Conservation (phyloP, 1,140 invertebrate genomes). For the Aradophagus sp. region DNA sequence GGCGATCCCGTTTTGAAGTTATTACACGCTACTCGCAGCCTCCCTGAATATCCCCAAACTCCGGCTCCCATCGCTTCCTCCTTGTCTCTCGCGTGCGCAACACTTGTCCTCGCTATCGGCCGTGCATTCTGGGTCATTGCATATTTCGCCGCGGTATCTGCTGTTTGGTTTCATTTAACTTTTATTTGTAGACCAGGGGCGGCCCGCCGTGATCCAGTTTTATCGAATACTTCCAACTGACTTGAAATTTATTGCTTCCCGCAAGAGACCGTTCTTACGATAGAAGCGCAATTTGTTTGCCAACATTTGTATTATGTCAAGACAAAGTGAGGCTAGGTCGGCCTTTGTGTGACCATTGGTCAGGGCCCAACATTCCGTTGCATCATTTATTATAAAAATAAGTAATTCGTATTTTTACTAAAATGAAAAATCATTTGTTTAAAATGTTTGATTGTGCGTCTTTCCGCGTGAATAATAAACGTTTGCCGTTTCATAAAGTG, state of each 20-base stretch:
- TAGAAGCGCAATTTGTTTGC: too few species aligned
- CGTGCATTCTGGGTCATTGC: conserved; percentile 39
- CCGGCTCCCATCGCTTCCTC: conserved; percentile 21
- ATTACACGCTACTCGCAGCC: conserved; percentile 60
- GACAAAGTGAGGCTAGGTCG: too few species aligned
- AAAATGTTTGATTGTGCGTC: too few species aligned
- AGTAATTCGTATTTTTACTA: too few species aligned
- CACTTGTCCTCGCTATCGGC: conserved; percentile 20
- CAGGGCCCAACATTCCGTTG: too few species aligned
- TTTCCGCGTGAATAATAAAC: conserved; percentile 49
- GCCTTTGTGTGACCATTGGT: too few species aligned
- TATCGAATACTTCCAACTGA: conserved; percentile 10
- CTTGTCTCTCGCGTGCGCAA: conserved; percentile 9
- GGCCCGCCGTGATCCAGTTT: conserved; percentile 15
- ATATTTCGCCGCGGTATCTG: conserved; percentile 24
- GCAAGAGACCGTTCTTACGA: not conserved
- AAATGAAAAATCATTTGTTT: too few species aligned
- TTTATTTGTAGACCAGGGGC: conserved; percentile 12
- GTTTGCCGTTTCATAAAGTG: conserved; percentile 30
- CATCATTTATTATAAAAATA: too few species aligned
- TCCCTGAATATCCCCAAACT: conserved; percentile 43
- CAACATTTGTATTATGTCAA: too few species aligned
- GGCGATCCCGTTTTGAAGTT: conserved; percentile 63
- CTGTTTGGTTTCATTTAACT: conserved; percentile 30
- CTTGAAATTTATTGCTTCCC: conserved; percentile 16